Base-by-base conservation (phyloP, 2,888 invertebrate species). In the Lasius platythorax region DNA sequence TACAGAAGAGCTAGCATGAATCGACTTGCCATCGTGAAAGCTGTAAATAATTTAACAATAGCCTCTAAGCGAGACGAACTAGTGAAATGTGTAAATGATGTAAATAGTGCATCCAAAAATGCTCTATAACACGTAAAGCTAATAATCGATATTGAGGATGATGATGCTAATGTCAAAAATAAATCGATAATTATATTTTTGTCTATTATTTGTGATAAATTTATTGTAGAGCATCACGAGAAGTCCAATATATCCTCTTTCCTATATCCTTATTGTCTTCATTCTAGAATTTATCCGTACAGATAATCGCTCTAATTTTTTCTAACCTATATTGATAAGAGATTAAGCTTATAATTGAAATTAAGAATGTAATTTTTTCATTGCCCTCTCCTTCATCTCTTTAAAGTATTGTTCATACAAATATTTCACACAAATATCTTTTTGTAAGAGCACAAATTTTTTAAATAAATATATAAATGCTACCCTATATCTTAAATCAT, bases 41-140 rank as follows among this genome's bases (percentile, higher is more conserved):
- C 87, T 93, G 93, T 93, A 92, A 92, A 93, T 93, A 93, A 90
- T 64, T 73, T 91, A 87, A 68, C 68, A 83, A n/a, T 85, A 85
- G 58, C 23, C 66, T 63, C 40, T 76, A 66, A 9, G 76, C 70
- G 83, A 85, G 78, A 53, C 23, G 18, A 58, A 28, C 76, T 76
- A 61, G 61, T 70, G 28, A 46, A 83, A 53, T 91, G 85, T 92
- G 91, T 92, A 91, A 92, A 92, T 90, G 85, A 91, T 94, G 94
- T 94, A 94, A 93, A 94, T 94, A 94, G 91, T 86, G 89, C 91
- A 89, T 86, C 87, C 87, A 85, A 89, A n/a, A 53, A 90, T 88
- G 83, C 87, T 90, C 82, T 86, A 88, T 88, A 88, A 90, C 82
- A 85, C 79, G 72, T 74, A 84, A 85, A 79, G 83, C 87, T 70